Conservation (phyloP, 2,113 vertebrate species). For the Rhineura floridana region DNA sequence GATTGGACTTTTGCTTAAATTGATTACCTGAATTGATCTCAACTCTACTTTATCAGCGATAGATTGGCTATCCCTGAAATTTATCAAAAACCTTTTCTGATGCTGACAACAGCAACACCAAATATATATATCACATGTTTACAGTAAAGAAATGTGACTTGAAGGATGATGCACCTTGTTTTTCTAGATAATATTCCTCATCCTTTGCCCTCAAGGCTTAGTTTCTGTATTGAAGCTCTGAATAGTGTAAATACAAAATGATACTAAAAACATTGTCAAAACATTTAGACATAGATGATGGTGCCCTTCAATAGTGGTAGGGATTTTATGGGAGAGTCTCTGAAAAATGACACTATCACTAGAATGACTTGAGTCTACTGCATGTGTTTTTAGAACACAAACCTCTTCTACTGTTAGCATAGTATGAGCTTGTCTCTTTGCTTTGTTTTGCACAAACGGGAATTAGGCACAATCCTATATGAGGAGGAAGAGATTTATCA, state of each 20-base stretch:
- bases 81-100: slow-evolving; percentile 44
- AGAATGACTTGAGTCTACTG: accelerated
- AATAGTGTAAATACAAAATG: slow-evolving; percentile 40
- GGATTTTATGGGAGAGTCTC: not conserved
- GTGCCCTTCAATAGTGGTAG: slow-evolving; percentile 24
- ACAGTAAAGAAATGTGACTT: slow-evolving; percentile 72
- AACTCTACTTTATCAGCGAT: slow-evolving; percentile 12
- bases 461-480: not conserved
- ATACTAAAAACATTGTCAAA: slow-evolving; percentile 49
- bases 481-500: no score
- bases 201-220: slow-evolving; percentile 38
- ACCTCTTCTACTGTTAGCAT: not conserved
- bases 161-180: slow-evolving; percentile 31
- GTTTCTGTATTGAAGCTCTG: not conserved
- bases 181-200: slow-evolving; percentile 43
- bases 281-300: slow-evolving; percentile 26
- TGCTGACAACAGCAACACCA: slow-evolving; percentile 41
- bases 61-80: slow-evolving; percentile 28
- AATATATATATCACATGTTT: slow-evolving; percentile 63
- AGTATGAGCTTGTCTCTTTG: not conserved
- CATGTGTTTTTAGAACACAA: slow-evolving; percentile 17
- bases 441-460: not conserved
- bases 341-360: not conserved
- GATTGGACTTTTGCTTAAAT: not conserved
- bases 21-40: not conserved